Base-by-base conservation (phyloP, 2,113 vertebrate genomes). In the Grammomys surdaster region DNA sequence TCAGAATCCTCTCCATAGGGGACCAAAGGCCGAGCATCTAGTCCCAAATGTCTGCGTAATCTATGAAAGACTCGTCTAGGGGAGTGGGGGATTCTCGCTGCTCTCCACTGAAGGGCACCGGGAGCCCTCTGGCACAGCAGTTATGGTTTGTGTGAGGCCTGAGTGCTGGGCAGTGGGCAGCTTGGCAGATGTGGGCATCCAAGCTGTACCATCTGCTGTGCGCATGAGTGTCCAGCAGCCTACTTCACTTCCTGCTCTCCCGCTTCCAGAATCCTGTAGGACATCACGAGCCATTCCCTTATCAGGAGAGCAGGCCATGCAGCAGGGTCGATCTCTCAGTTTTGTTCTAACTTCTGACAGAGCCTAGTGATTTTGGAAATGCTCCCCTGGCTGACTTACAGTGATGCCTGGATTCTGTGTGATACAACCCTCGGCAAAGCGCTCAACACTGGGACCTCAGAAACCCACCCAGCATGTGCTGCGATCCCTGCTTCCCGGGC, bases 31-130 rank as follows among this genome's bases (percentile, higher is more conserved):
- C 7, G 5, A 81, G 9, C 33, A 3, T 46, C 46, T 20, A 5
- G 40, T 72, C 0, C 1, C 13, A 2, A 0, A 73, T n/a, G 48
- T 33, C 46, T 36, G 3, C 19, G 10, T 5, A 13, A 0, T 48
- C 24, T 12, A 22, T 0, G 82, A 17, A 33, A 33, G 82, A 28
- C 16, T 48, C 16, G 33, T 48, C 40, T 54, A 54, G 46, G 86
- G 69, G 7, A 58, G 33, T 43, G 69, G 48, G 51, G 6, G 43
- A 16, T 33, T 73, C 17, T 36, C 10, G 40, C 20, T 46, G 89
- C 73, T 86, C 73, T 73, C 4, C 24, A n/a, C 8, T 12, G 5
- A 0, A 60, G 46, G 33, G 28, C 54, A 33, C 75, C 58, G 91
- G 36, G 63, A 36, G 43, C 84, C 17, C 17, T 19, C 67, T 26